Evolutionary conservation across 2,797 vertebrate genomes (phyloP), one percentile per base, ranked within the genome.

Genomic region (Enteromius treurensis): DNA sequence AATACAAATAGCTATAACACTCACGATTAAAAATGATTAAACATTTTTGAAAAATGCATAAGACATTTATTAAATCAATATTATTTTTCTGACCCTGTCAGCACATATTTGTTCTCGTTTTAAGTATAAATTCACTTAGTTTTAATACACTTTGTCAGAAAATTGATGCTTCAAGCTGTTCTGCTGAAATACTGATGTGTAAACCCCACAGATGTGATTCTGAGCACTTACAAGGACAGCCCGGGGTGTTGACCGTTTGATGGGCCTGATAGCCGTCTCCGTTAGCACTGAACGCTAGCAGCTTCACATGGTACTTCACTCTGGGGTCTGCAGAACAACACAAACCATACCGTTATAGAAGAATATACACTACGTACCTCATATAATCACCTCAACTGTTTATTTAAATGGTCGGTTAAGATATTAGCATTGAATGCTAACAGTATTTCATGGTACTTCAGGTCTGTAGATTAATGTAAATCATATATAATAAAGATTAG

Each of bases 221-320:
- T 19, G 14, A 5, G 15, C 5, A 97, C 98, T 96, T 94, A 99
- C 98, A 97, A 86, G 97, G 94, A 82, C 98, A 99, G 91, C 97
- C 96, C 0, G 97, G 96, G 2, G 98, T 99, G 85, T 96, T 98
- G 88, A 97, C 91, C 0, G 96, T 98, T 88, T 97, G 98, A 88
- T 99, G 98, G 0, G 96, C 97, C 90, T 99, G 97, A 87, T 98
- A 98, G 37, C 98, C 98, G 47, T 99, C 97, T 91, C 98, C 98
- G 85, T 94, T 84, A 81, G 73, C 93, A 88, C 94, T 96, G 87
- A 96, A 95, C 32, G 97, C 97, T 87, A 98, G 89, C 69, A 99
- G 94, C 85, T 98, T 95, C 55, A 99, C 96, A 0, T 98, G 98
- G 78, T 99, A 99, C 78, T 98, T 99, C 90, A 95, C 96, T 90